Conservation (phyloP, 2,888 invertebrate genomes). For the Steinernema scapterisci region DNA sequence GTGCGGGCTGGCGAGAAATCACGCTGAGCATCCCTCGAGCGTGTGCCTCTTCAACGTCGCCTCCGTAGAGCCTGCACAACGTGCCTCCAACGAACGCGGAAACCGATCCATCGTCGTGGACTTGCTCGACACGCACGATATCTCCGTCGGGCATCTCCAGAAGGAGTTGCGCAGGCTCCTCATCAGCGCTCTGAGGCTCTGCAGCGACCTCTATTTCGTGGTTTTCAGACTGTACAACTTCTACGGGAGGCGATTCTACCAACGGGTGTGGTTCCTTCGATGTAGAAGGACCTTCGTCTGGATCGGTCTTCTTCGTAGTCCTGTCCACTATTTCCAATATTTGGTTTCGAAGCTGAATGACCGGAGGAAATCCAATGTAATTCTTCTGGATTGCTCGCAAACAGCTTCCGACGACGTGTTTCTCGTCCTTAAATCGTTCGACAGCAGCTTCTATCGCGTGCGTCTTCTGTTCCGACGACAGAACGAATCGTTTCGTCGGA, state of each 20-base stretch:
- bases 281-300: not conserved
- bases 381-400: conserved; percentile 3
- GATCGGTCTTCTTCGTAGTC: not conserved
- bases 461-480: not conserved
- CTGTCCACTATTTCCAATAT: not conserved
- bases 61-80: not conserved
- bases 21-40: not conserved
- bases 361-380: conserved; percentile 17
- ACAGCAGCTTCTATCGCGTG: not conserved
- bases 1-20: not conserved
- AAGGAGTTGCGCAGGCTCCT: not conserved
- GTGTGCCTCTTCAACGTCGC: conserved; percentile 13
- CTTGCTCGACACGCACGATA: conserved; percentile 2
- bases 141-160: conserved; percentile 5
- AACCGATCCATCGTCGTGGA: conserved; percentile 14
- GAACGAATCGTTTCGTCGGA: conserved; percentile 8
- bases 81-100: not conserved
- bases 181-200: not conserved
- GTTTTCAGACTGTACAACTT: too few relatives aligned
- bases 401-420: conserved; percentile 22
- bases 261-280: not conserved
- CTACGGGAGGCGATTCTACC: not conserved
- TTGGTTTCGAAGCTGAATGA: conserved; percentile 3
- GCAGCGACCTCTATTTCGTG: not conserved
- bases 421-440: not conserved